Conservation (phyloP, 2,113 vertebrate genomes). For the Lanius collurio region DNA sequence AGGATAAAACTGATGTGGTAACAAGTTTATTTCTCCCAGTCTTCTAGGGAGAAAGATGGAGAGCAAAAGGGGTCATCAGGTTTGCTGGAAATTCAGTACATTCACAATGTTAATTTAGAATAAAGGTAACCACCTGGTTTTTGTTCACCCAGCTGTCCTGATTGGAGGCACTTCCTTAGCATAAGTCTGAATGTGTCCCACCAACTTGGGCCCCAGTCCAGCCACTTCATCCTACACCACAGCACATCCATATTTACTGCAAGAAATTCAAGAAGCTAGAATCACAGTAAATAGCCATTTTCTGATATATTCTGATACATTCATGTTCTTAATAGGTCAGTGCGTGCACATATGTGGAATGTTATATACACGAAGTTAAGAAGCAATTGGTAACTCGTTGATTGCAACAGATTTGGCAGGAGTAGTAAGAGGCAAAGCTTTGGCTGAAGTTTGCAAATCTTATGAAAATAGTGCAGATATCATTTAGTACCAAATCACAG, state of each 20-base stretch:
- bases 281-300: neutral
- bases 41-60: neutral
- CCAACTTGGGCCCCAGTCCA: neutral
- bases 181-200: neutral
- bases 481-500: neutral
- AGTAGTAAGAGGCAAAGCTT: neutral
- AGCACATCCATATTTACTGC: neutral
- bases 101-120: neutral
- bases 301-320: neutral
- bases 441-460: neutral
- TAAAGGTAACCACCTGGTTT: neutral
- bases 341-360: neutral
- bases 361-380: neutral
- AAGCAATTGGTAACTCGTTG: neutral
- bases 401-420: neutral
- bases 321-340: neutral
- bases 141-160: neutral
- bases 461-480: neutral
- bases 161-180: neutral
- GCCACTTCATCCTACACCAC: neutral
- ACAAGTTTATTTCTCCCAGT: constrained; percentile 28
- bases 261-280: neutral
- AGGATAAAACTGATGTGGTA: constrained; percentile 36
- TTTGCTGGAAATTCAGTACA: neutral
- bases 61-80: neutral